These are phyloP conservation scores for Psittacula cyanocephala DNA, from an alignment of 2,113 vertebrate genomes.

Conservation along the genomic window DNA sequence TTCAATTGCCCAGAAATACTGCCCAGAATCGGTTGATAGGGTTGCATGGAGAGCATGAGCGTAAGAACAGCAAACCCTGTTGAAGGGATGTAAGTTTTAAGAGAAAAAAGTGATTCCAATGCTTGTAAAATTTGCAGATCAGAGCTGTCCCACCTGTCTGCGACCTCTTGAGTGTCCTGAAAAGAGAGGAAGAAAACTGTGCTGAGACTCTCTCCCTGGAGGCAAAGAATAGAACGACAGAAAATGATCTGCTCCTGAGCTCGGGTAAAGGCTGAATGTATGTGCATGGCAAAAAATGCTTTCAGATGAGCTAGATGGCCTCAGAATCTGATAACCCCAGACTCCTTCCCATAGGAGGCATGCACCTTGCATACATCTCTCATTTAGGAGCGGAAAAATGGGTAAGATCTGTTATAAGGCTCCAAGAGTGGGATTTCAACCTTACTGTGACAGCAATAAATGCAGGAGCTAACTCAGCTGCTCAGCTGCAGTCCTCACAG, in stretches of 20 bases:
- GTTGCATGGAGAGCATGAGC: not conserved
- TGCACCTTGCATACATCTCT: not conserved
- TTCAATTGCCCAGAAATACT: not conserved
- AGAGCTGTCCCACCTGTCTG: constrained; percentile 70
- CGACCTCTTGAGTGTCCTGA: constrained; percentile 71
- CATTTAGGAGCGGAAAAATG: not conserved
- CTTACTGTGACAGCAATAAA: not conserved
- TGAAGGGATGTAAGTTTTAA: not conserved
- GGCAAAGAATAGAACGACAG: not conserved
- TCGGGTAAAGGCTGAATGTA: constrained; percentile 51
- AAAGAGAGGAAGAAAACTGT: constrained; percentile 79
- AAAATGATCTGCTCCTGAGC: not conserved
- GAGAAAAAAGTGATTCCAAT: not conserved
- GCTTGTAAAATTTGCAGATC: constrained; percentile 58
- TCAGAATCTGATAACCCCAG: not conserved
- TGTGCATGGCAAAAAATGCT: not conserved
- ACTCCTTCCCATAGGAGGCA: not conserved
- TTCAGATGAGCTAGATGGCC: not conserved
- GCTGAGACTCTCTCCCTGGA: constrained; percentile 54
- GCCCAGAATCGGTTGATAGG: not conserved
- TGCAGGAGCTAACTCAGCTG: not conserved
- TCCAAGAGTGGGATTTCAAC: not conserved
- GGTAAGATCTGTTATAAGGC: not conserved
- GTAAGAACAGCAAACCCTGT: not conserved
- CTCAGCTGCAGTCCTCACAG: not conserved